Conservation (phyloP, 2,888 invertebrate species). For the Dicyrtomina minuta region DNA sequence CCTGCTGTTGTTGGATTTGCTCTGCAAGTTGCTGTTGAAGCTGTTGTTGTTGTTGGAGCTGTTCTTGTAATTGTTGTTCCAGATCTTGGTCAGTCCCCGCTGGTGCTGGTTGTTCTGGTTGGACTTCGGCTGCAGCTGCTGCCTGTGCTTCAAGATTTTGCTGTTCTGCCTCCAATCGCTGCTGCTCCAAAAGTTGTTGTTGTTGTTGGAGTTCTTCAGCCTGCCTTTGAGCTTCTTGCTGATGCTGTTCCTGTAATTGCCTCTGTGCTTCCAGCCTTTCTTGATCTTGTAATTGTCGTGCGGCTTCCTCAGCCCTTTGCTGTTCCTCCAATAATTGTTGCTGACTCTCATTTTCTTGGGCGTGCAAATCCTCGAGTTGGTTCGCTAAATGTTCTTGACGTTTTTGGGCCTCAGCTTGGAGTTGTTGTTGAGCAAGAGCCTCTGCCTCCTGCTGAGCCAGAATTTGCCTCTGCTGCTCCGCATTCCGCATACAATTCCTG, state of each 20-base stretch:
- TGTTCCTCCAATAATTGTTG: conserved; percentile 21
- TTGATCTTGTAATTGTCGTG: conserved; percentile 1
- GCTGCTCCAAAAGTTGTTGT: conserved; percentile 21
- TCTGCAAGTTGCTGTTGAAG: no score
- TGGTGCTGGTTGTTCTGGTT: no score
- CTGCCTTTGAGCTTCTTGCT: no score
- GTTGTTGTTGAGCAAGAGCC: background rate
- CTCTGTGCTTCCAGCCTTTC: conserved; percentile 10
- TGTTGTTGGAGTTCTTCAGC: background rate
- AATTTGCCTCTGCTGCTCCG: conserved; percentile 17
- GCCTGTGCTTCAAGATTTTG: background rate
- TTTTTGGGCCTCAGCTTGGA: conserved; percentile 1
- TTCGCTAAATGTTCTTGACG: conserved; percentile 10
- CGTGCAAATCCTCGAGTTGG: conserved; percentile 7
- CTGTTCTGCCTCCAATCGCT: conserved; percentile 12
- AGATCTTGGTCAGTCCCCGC: background rate
- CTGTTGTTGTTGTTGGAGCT: no score
- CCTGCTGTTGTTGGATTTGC: no score
- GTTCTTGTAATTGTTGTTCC: conserved; percentile 31
- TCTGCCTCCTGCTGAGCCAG: conserved; percentile 17
- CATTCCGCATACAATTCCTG: conserved; percentile 21
- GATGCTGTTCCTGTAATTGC: no score
- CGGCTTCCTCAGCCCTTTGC: background rate
- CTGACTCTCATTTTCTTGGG: background rate
- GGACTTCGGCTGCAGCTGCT: no score